These are phyloP conservation scores for Aplidium turbinatum DNA, from an alignment of 23 tunicate genomes.

Conservation along the genomic window DNA sequence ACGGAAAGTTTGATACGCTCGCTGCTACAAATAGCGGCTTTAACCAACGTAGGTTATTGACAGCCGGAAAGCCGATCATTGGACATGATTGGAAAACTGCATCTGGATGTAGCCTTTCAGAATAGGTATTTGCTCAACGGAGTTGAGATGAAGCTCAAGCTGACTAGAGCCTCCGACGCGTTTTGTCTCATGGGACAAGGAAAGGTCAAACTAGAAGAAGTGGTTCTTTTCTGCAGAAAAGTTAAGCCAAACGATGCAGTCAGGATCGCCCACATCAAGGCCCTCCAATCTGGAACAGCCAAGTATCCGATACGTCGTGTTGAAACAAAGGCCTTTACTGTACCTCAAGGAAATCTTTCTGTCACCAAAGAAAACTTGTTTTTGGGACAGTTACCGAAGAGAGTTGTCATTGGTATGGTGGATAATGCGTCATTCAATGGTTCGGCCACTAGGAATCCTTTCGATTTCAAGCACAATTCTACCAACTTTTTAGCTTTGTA, in stretches of 20 bases:
- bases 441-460: slow-evolving; percentile 14
- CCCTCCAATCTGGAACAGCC: slow-evolving; percentile 3
- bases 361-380: slow-evolving; percentile 31
- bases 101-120: slow-evolving; percentile 37
- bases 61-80: slow-evolving; percentile 8
- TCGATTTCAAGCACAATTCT: slow-evolving; percentile 35
- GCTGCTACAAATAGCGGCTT: slow-evolving; percentile 8
- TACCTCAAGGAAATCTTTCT: not conserved
- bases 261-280: slow-evolving; percentile 26
- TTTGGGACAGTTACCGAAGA: slow-evolving; percentile 23
- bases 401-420: slow-evolving; percentile 20
- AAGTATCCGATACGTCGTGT: too few species aligned
- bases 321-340: too few species aligned
- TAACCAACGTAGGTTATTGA: slow-evolving; percentile 13
- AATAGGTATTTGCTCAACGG: slow-evolving; percentile 36
- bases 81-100: slow-evolving; percentile 18
- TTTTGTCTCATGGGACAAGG: slow-evolving; percentile 4
- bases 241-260: slow-evolving; percentile 20
- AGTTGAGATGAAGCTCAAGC: slow-evolving; percentile 5
- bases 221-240: slow-evolving; percentile 8
- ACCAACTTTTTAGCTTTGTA: slow-evolving; percentile 11
- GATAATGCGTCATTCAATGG: slow-evolving; percentile 29
- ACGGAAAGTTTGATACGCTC: slow-evolving; percentile 3
- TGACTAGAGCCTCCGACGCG: not conserved
- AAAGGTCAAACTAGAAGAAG: not conserved